These are phyloP conservation scores for Oeneis ivallda DNA, from an alignment of 2,888 invertebrate genomes.

Conservation along the genomic window DNA sequence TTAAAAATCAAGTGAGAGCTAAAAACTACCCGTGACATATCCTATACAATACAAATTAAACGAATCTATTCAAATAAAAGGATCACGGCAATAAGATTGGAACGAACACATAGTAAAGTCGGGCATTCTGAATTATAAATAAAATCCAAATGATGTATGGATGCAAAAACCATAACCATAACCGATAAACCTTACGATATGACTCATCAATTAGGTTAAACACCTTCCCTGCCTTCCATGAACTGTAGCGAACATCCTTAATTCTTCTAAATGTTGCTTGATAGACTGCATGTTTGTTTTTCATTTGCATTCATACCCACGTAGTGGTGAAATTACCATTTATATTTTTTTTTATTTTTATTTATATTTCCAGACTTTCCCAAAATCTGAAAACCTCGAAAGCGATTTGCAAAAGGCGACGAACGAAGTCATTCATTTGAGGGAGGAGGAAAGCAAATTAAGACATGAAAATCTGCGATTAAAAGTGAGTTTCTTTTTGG, in stretches of 20 bases:
- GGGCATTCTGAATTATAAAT: not conserved
- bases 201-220: conserved; percentile 1
- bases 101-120: not conserved
- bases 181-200: conserved; percentile 5
- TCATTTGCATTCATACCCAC: conserved; percentile 49
- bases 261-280: conserved; percentile 26
- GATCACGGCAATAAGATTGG: not conserved
- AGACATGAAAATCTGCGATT: conserved; percentile 93
- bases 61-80: not conserved
- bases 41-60: no score
- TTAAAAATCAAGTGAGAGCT: not conserved
- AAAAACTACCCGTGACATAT: not conserved
- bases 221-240: conserved; percentile 6
- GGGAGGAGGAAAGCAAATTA: conserved; percentile 89
- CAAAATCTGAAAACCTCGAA: conserved; percentile 69
- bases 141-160: no score
- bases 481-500: conserved; percentile 82
- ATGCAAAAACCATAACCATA: not conserved
- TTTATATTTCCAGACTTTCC: conserved; percentile 62
- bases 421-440: conserved; percentile 88
- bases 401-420: conserved; percentile 84
- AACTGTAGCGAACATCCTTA: conserved; percentile 12
- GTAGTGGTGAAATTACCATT: conserved; percentile 29
- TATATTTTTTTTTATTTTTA: conserved; percentile 31
- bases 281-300: conserved; percentile 51